Conservation (phyloP, 1,140 invertebrate genomes). For the Coelopa frigida region DNA sequence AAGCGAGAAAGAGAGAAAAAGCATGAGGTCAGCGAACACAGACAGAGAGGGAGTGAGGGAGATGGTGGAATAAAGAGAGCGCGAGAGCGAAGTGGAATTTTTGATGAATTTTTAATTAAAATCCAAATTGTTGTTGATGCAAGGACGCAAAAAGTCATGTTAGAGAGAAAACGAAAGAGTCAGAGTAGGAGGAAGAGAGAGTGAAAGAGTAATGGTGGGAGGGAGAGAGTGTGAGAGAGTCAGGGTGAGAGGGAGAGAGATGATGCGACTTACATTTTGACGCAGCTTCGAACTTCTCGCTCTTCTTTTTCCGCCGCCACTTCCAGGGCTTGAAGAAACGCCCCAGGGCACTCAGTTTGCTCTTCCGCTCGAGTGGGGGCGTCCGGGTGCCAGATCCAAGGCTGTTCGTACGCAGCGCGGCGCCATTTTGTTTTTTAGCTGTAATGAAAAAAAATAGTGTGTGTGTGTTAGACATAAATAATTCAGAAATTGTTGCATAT, state of each 20-base stretch:
- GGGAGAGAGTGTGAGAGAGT: not conserved
- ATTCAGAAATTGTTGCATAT: not conserved
- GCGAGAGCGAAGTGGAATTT: too few species aligned
- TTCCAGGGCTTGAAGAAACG: slow-evolving; percentile 97
- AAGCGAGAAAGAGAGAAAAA: slow-evolving; percentile 14
- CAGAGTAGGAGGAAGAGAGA: not conserved
- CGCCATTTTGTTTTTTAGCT: slow-evolving; percentile 91
- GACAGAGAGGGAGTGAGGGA: too few species aligned
- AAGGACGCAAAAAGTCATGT: not conserved
- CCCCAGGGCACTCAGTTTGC: slow-evolving; percentile 87
- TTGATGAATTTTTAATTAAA: too few species aligned
- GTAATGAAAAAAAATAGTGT: slow-evolving; percentile 49
- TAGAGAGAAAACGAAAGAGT: not conserved
- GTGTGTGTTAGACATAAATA: not conserved
- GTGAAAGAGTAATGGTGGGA: not conserved
- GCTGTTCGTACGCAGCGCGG: slow-evolving; percentile 76
- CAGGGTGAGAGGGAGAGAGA: not conserved
- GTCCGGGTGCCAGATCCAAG: slow-evolving; percentile 71
- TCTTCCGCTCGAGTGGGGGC: slow-evolving; percentile 78
- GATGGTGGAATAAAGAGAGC: too few species aligned
- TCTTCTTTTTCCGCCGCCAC: slow-evolving; percentile 98
- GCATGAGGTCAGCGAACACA: not conserved
- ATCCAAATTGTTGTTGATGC: slow-evolving; percentile 8
- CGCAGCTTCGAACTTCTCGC: slow-evolving; percentile 92
- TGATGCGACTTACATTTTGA: slow-evolving; percentile 89